Evolutionary conservation across 2,888 invertebrate genomes (phyloP).

Genomic region (Eupithecia inturbata): DNA sequence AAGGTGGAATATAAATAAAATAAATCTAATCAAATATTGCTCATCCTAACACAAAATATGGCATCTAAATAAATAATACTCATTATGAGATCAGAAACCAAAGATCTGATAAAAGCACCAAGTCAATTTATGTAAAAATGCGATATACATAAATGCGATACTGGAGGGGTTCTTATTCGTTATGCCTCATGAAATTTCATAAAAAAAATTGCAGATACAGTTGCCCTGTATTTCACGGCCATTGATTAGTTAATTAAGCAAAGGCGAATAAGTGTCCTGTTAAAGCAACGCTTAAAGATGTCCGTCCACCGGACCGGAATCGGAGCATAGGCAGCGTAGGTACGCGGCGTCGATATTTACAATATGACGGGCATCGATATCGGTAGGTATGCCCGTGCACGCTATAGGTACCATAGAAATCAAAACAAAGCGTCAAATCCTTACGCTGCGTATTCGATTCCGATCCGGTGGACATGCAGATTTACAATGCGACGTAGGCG

Average conservation of each 20-base stretch:
- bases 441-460: no score
- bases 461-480: no score
- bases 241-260: neutral
- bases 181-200: neutral
- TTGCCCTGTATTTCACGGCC: neutral
- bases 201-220: neutral
- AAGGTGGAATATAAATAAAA: slow-evolving; percentile 69
- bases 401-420: no score
- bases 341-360: no score
- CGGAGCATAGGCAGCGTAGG: no score
- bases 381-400: no score
- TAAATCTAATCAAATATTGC: slow-evolving; percentile 71
- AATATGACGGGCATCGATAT: no score
- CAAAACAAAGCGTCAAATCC: no score
- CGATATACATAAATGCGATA: neutral
- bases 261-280: neutral
- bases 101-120: slow-evolving; percentile 71
- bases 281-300: neutral
- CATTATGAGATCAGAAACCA: slow-evolving; percentile 81
- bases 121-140: slow-evolving; percentile 54
- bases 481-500: neutral
- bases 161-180: neutral
- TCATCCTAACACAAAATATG: slow-evolving; percentile 74
- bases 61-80: slow-evolving; percentile 84
- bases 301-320: no score